Conservation (phyloP, 1,140 invertebrate genomes). For the Rhynchophorus ferrugineus region DNA sequence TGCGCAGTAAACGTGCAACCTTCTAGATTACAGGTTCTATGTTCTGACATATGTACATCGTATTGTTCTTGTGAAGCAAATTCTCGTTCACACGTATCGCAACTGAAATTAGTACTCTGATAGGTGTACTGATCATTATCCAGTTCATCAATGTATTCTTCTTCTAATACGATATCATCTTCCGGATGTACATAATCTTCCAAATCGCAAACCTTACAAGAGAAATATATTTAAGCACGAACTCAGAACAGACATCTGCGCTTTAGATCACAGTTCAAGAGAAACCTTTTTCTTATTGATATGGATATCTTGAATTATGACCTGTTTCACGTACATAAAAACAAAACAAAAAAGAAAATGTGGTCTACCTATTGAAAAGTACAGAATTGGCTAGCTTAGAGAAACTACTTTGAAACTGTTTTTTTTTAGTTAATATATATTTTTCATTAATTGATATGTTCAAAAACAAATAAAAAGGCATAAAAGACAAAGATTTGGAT, state of each 20-base stretch:
- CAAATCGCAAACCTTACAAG: conserved; percentile 15
- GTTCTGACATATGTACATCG: conserved; percentile 57
- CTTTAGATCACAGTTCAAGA: too few relatives aligned
- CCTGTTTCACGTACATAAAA: too few relatives aligned
- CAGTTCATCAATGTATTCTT: conserved; percentile 4
- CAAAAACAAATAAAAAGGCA: conserved; percentile 11
- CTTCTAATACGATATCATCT: conserved; percentile 9
- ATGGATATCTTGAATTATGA: too few relatives aligned
- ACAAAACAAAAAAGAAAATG: not conserved
- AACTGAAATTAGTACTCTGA: too few relatives aligned
- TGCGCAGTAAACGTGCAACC: conserved; percentile 75
- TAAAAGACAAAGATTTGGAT: not conserved
- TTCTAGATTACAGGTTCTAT: conserved; percentile 68
- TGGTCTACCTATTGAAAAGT: conserved; percentile 13
- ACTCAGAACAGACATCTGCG: too few relatives aligned
- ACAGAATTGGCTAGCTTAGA: conserved; percentile 3
- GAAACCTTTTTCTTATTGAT: too few relatives aligned
- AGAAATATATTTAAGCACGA: too few relatives aligned
- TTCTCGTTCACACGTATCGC: conserved; percentile 69
- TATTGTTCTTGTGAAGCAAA: conserved; percentile 53
- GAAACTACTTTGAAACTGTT: conserved; percentile 18
- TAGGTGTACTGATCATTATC: conserved; percentile 9
- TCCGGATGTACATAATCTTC: conserved; percentile 20
- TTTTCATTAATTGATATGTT: not conserved
- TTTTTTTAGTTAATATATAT: not conserved